These are phyloP conservation scores for Anisognathus igniventris DNA, from an alignment of 2,797 vertebrate genomes.

Conservation along the genomic window DNA sequence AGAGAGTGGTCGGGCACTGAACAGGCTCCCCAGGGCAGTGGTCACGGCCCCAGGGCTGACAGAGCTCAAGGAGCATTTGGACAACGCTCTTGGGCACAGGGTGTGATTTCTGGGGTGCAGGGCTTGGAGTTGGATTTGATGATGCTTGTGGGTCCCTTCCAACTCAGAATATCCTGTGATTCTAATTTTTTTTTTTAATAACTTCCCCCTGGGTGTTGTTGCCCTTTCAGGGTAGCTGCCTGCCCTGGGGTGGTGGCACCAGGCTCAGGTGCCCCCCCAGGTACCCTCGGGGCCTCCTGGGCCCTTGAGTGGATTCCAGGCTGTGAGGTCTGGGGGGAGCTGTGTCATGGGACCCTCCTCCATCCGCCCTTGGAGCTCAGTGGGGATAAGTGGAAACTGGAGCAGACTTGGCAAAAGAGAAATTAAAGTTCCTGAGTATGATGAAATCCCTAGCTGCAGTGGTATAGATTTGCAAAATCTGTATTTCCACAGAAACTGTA, in stretches of 20 bases:
- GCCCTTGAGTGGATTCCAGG: background rate
- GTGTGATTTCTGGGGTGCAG: background rate
- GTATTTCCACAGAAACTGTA: background rate
- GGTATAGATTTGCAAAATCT: background rate
- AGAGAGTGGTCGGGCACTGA: background rate
- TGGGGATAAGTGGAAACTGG: background rate
- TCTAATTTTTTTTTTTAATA: background rate
- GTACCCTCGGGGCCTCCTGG: background rate
- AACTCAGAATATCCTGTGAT: background rate
- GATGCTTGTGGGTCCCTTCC: background rate
- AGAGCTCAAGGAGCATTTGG: accelerated
- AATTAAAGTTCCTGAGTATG: background rate
- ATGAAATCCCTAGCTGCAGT: background rate
- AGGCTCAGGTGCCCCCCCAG: background rate
- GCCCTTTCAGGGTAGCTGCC: background rate
- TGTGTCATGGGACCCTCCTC: background rate
- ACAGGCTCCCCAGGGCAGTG: background rate
- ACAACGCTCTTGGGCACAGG: accelerated
- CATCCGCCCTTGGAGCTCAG: background rate
- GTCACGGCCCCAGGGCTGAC: accelerated
- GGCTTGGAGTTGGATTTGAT: background rate
- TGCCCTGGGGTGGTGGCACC: background rate
- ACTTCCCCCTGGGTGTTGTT: background rate
- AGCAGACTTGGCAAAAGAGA: background rate
- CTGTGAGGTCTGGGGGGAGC: background rate